Evolutionary conservation across 2,113 vertebrate species (phyloP), one percentile per base, ranked within the genome.

Genomic region (Aplodontia rufa): DNA sequence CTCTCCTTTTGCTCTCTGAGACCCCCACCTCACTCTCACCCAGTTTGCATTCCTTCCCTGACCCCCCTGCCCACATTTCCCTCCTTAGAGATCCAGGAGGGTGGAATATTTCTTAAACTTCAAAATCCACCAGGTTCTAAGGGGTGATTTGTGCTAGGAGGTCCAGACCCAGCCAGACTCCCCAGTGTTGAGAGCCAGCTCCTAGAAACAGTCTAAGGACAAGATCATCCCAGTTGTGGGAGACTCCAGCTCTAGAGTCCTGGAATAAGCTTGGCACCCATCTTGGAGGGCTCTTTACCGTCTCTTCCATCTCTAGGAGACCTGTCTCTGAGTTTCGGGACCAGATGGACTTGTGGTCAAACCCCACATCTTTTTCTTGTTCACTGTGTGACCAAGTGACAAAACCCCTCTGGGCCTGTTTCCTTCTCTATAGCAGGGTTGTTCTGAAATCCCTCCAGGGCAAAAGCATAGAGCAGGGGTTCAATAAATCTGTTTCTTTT

Each of bases 401-500:
- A 85, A 78, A 68, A 58, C 12, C 19, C 30, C 37, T 45, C 32
- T 35, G 37, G 76, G 68, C 22, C 85, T 90, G n/a, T 90, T 85
- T 92, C 69, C 42, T 82, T 40, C 72, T 72, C 5, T 91, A 86
- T 60, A 64, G 37, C 51, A 71, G 87, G 74, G 42, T 78, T 84
- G 69, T 87, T 75, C 40, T 47, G 64, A 94, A 74, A 45, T 55
- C 19, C 81, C 64, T 26, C 12, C 20, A 89, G 42, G 49, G 37
- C 62, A 74, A 79, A 79, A 60, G 51, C 51, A n/a, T 60, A 87
- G 20, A 76, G 32, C 81, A 53, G 68, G 75, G 69, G 71, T 72
- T 91, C 62, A 94, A 83, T 96, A 91, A 96, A 95, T 26, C 64
- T 69, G 13, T 42, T 69, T 80, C 69, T 81, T 93, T 86, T 53